A percentile compares a stretch with the other conserved stretches of the same genome.
Conservation (phyloP, 2,113 vertebrate species). For the Girardinichthys multiradiatus region DNA sequence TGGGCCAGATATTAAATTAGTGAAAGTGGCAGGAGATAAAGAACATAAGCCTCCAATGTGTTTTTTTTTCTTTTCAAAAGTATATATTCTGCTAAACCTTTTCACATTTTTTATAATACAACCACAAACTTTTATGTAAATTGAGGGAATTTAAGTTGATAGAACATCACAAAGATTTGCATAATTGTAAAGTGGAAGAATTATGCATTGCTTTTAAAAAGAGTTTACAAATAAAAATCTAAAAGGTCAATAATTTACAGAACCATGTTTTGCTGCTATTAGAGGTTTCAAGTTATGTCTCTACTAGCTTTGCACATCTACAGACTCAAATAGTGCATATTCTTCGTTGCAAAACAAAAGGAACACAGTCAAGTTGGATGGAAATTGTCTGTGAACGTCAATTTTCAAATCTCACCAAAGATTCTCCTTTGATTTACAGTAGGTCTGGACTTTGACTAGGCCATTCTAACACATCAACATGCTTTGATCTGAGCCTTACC, state of each 20-base stretch:
- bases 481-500: not conserved
- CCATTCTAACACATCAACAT: not conserved
- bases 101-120: too few species aligned
- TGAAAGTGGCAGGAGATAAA: conserved; percentile 7
- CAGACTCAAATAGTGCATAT: not conserved
- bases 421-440: not conserved
- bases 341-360: not conserved
- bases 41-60: too few species aligned
- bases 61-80: not conserved
- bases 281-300: too few species aligned
- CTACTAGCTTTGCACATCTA: too few species aligned
- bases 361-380: not conserved
- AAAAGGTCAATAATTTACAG: too few species aligned
- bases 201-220: too few species aligned
- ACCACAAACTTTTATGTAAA: not conserved
- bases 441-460: not conserved
- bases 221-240: too few species aligned
- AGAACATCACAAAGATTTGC: too few species aligned
- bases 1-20: conserved; percentile 65
- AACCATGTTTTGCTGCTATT: too few species aligned
- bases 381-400: not conserved
- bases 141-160: not conserved
- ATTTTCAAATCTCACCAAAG: not conserved
- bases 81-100: too few species aligned
- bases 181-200: too few species aligned